Percentiles rank a stretch among this genome's conserved stretches.
These are phyloP conservation scores for Incurvaria masculella DNA, from an alignment of 2,888 invertebrate genomes.

Conservation along the genomic window DNA sequence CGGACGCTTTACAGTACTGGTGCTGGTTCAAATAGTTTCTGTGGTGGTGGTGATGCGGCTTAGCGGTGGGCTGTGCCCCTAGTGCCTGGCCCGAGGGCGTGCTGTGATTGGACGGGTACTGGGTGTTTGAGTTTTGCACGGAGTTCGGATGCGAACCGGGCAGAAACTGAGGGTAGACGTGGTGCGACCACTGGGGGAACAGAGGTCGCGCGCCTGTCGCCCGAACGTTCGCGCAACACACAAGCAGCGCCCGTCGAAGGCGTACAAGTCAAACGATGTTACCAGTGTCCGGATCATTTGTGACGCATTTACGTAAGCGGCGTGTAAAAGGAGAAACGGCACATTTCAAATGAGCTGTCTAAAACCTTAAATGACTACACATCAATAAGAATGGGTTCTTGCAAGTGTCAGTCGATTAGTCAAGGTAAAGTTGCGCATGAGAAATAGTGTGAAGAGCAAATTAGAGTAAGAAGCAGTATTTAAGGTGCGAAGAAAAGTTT, in stretches of 20 bases:
- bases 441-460: neutral
- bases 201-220: slow-evolving; percentile 68
- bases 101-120: slow-evolving; percentile 35
- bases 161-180: slow-evolving; percentile 92
- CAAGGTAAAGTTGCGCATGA: neutral
- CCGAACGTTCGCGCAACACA: neutral
- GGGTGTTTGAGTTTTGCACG: slow-evolving; percentile 35
- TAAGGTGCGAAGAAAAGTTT: too few species aligned
- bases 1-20: slow-evolving; percentile 43
- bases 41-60: slow-evolving; percentile 57
- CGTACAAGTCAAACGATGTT: slow-evolving; percentile 22
- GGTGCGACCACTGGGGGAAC: slow-evolving; percentile 94
- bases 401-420: neutral
- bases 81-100: slow-evolving; percentile 46
- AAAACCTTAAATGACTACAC: neutral
- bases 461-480: neutral
- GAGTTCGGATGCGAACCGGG: slow-evolving; percentile 84
- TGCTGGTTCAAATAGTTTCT: slow-evolving; percentile 49
- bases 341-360: slow-evolving; percentile 35
- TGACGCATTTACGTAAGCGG: slow-evolving; percentile 52
- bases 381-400: neutral
- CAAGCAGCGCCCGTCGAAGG: neutral
- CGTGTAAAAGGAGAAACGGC: slow-evolving; percentile 56
- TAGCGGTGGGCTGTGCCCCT: slow-evolving; percentile 55
- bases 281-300: slow-evolving; percentile 49